A percentile compares a stretch with the other conserved stretches of the same genome.
Conservation (phyloP, 92 coral and sea anemone genomes). For the Epizoanthus stellaris region DNA sequence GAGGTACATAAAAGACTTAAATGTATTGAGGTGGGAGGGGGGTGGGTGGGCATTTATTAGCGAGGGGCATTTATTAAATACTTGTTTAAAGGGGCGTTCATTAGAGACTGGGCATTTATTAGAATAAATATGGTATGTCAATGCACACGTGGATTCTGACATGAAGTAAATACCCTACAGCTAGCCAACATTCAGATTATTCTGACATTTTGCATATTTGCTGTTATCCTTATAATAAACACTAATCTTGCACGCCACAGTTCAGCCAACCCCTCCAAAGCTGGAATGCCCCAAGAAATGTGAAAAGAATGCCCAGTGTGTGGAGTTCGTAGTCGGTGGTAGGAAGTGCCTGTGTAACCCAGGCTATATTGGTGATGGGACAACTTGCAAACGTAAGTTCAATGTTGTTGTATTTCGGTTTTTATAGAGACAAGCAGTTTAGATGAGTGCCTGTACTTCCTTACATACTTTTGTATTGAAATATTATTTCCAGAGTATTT, state of each 20-base stretch:
- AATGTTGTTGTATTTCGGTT: not conserved
- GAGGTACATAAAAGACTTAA: too few relatives aligned
- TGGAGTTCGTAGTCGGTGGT: slow-evolving; percentile 59
- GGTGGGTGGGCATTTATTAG: too few relatives aligned
- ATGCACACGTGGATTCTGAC: too few relatives aligned
- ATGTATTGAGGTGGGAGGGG: too few relatives aligned
- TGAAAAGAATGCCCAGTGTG: slow-evolving; percentile 62
- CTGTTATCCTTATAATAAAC: not conserved
- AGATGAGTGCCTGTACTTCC: not conserved
- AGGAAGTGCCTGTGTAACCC: slow-evolving; percentile 71
- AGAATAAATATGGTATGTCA: too few relatives aligned
- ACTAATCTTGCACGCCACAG: not conserved
- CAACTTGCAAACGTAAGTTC: slow-evolving; percentile 55
- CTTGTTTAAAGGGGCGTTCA: too few relatives aligned
- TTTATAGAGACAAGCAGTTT: too few relatives aligned
- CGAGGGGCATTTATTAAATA: too few relatives aligned
- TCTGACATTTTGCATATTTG: not conserved
- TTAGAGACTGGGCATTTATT: too few relatives aligned
- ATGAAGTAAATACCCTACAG: too few relatives aligned
- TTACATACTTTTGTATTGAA: not conserved
- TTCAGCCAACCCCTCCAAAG: not conserved
- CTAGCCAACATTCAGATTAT: too few relatives aligned
- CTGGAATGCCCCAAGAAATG: slow-evolving; percentile 58
- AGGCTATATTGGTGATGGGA: slow-evolving; percentile 63
- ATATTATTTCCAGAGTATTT: not conserved